Evolutionary conservation across 2,888 invertebrate species (phyloP).

Genomic region (Mythimna ferrago): DNA sequence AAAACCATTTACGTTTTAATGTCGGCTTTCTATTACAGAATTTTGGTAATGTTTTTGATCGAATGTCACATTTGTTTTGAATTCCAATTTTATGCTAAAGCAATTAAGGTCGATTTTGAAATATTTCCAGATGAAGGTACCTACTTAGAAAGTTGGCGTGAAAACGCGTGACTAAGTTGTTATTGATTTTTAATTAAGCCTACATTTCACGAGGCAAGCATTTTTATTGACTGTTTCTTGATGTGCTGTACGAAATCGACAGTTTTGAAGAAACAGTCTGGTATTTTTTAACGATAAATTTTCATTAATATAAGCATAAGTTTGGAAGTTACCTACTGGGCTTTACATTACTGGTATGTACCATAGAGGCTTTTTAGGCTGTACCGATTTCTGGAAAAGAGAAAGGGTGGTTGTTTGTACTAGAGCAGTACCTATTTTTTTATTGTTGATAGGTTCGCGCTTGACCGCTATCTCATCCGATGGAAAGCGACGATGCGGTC

Average conservation of each 20-base stretch:
- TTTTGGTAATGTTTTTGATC: neutral
- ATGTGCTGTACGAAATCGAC: neutral
- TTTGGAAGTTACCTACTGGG: too few species aligned
- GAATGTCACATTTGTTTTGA: neutral
- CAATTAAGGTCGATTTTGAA: slow-evolving; percentile 6
- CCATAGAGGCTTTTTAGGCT: too few species aligned
- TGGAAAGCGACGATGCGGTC: too few species aligned
- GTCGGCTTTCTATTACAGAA: neutral
- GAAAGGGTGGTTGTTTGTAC: too few species aligned
- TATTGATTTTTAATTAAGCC: slow-evolving; percentile 60
- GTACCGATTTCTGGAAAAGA: too few species aligned
- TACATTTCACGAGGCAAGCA: slow-evolving; percentile 32
- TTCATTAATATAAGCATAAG: too few species aligned
- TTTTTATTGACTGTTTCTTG: slow-evolving; percentile 35
- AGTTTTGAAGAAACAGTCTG: neutral
- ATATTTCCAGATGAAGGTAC: neutral
- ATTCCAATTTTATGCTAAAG: slow-evolving; percentile 12
- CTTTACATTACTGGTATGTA: too few species aligned
- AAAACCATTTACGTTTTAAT: neutral
- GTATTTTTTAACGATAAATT: neutral
- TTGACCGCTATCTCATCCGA: too few species aligned
- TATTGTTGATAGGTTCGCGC: too few species aligned
- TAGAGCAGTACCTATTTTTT: too few species aligned
- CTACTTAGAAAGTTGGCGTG: slow-evolving; percentile 30
- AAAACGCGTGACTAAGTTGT: slow-evolving; percentile 43